Conservation (phyloP, 2,113 vertebrate genomes). For the Seriola aureovittata region DNA sequence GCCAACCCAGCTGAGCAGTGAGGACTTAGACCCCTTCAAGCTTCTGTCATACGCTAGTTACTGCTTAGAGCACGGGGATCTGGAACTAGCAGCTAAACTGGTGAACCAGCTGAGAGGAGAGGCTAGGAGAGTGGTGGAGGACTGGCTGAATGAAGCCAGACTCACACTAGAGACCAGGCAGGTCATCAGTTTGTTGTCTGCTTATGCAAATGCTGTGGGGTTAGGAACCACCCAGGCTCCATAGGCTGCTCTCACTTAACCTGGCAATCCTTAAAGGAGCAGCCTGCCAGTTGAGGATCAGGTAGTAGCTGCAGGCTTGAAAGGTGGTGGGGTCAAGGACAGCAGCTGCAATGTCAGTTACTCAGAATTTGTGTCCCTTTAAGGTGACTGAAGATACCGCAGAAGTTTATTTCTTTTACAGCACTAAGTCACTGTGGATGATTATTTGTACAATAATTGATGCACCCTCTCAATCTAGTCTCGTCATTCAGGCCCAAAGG, state of each 20-base stretch:
- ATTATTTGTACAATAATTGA: background rate
- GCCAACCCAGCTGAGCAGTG: constrained; percentile 84
- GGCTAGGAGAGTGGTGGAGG: constrained; percentile 91
- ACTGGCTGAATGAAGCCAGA: constrained; percentile 94
- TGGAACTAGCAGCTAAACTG: constrained; percentile 96
- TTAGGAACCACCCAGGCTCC: constrained; percentile 91
- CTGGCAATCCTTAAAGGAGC: background rate
- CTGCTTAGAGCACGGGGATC: constrained; percentile 93
- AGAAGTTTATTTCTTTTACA: constrained; percentile 10
- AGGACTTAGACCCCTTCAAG: constrained; percentile 92
- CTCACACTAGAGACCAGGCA: constrained; percentile 95
- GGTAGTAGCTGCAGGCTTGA: background rate
- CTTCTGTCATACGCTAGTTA: constrained; percentile 94
- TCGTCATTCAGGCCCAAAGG: background rate
- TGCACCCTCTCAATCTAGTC: constrained; percentile 1
- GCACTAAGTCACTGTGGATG: constrained; percentile 42
- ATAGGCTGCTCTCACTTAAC: constrained; percentile 37
- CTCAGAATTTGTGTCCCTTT: constrained; percentile 8
- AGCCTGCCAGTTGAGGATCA: background rate
- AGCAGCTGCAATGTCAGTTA: background rate
- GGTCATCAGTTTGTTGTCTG: constrained; percentile 91
- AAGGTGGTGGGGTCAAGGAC: background rate
- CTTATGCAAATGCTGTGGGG: constrained; percentile 94
- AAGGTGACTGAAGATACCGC: constrained; percentile 6
- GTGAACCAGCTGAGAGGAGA: constrained; percentile 95